Evolutionary conservation across 2,113 vertebrate genomes (phyloP).

Genomic region (Burhinus bistriatus): DNA sequence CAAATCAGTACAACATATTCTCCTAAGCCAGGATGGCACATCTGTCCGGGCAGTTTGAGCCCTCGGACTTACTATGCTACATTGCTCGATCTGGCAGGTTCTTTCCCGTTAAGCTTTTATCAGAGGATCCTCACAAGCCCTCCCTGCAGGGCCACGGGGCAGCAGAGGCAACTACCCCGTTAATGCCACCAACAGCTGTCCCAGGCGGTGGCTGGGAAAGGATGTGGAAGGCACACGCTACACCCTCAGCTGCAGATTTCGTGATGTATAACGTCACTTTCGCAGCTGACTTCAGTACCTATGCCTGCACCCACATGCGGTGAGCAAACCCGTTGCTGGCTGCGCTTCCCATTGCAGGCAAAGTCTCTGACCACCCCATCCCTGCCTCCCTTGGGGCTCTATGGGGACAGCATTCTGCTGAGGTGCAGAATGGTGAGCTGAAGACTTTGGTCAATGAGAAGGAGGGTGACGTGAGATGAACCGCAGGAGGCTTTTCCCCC

Average conservation of each 20-base stretch:
- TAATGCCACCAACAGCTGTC: background rate
- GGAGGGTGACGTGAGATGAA: background rate
- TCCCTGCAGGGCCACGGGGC: background rate
- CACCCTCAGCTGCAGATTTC: accelerated
- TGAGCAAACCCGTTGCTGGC: background rate
- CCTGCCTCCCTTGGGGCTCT: too few relatives aligned
- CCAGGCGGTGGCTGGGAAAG: background rate
- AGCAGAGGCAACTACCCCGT: accelerated
- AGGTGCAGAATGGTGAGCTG: background rate
- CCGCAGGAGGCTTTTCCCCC: background rate
- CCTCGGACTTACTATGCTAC: background rate
- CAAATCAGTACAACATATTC: background rate
- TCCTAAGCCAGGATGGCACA: background rate
- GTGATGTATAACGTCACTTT: accelerated
- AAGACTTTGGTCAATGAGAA: background rate
- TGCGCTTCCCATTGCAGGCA: background rate
- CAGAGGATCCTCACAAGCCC: background rate
- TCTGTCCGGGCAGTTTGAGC: background rate
- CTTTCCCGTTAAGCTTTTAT: background rate
- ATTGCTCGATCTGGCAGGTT: accelerated
- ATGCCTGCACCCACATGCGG: accelerated
- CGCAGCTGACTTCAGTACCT: accelerated
- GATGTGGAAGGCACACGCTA: accelerated
- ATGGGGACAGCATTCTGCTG: accelerated
- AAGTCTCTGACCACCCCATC: background rate